These are phyloP conservation scores for Acomys russatus DNA, from an alignment of 2,797 vertebrate genomes.

Conservation along the genomic window DNA sequence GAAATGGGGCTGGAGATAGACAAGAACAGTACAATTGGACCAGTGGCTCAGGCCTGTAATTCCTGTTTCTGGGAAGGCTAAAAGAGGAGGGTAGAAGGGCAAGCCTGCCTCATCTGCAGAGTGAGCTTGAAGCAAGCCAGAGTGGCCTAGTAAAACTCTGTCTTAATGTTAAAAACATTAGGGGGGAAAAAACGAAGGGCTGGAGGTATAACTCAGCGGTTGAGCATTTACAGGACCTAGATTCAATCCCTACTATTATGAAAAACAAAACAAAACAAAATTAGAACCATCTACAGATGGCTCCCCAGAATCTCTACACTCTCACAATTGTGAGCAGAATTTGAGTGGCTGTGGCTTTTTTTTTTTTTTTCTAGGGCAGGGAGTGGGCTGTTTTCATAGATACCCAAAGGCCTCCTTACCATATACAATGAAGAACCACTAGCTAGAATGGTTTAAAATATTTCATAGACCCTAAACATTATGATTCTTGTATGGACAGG, in stretches of 20 bases:
- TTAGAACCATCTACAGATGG: neutral
- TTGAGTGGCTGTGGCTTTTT: neutral
- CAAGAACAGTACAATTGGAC: neutral
- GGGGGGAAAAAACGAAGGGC: neutral
- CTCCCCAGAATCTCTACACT: neutral
- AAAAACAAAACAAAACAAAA: conserved; percentile 4
- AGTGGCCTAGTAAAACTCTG: neutral
- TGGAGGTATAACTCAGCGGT: neutral
- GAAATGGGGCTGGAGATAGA: neutral
- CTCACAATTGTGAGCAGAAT: neutral
- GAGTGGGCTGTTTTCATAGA: conserved; percentile 31
- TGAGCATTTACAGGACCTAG: neutral
- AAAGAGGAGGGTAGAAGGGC: neutral
- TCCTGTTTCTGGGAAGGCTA: neutral
- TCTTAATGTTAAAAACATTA: neutral
- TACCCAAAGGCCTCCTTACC: conserved; percentile 36
- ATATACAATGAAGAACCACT: conserved; percentile 13
- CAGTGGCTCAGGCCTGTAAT: neutral
- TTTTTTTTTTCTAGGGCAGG: neutral
- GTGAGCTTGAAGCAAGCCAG: neutral
- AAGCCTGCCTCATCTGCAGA: neutral
- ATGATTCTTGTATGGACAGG: conserved; percentile 16
- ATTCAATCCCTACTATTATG: neutral
- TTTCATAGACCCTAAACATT: conserved; percentile 55
- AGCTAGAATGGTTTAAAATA: neutral